Conservation (phyloP, 2,888 invertebrate species). For the Meganola albula region DNA sequence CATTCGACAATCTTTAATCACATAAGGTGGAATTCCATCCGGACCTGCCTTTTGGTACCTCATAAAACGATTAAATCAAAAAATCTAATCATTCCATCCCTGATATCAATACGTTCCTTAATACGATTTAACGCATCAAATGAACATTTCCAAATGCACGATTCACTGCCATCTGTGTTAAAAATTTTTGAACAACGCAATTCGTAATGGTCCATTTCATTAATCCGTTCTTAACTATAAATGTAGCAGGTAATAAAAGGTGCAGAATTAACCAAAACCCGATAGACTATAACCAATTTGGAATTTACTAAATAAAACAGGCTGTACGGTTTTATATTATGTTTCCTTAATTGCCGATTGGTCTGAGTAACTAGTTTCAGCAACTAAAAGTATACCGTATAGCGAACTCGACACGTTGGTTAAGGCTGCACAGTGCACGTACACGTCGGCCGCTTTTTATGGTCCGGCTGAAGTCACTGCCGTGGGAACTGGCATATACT, state of each 20-base stretch:
- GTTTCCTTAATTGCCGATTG: slow-evolving; percentile 46
- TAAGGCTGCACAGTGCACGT: slow-evolving; percentile 71
- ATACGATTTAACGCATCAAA: slow-evolving; percentile 68
- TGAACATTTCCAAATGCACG: no score
- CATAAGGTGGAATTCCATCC: no score
- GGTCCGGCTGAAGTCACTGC: slow-evolving; percentile 67
- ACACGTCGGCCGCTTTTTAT: slow-evolving; percentile 73
- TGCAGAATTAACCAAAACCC: slow-evolving; percentile 26
- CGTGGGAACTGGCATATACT: slow-evolving; percentile 76
- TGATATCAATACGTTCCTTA: slow-evolving; percentile 53
- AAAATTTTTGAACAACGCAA: no score
- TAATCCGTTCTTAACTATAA: slow-evolving; percentile 18
- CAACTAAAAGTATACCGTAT: slow-evolving; percentile 49
- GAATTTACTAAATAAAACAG: slow-evolving; percentile 35
- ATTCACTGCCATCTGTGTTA: slow-evolving; percentile 41
- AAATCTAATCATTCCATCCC: slow-evolving; percentile 51
- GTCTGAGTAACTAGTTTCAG: slow-evolving; percentile 33
- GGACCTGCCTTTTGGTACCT: no score
- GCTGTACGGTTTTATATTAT: slow-evolving; percentile 27
- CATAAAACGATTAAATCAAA: slow-evolving; percentile 75
- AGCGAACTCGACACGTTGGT: slow-evolving; percentile 52
- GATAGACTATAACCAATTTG: slow-evolving; percentile 21
- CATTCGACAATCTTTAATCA: no score
- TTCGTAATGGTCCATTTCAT: slow-evolving; percentile 35
- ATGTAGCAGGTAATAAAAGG: no score